phyloP scores from a whole-genome alignment of 2,888 invertebrate genomes.

The Phortica okadai region DNA sequence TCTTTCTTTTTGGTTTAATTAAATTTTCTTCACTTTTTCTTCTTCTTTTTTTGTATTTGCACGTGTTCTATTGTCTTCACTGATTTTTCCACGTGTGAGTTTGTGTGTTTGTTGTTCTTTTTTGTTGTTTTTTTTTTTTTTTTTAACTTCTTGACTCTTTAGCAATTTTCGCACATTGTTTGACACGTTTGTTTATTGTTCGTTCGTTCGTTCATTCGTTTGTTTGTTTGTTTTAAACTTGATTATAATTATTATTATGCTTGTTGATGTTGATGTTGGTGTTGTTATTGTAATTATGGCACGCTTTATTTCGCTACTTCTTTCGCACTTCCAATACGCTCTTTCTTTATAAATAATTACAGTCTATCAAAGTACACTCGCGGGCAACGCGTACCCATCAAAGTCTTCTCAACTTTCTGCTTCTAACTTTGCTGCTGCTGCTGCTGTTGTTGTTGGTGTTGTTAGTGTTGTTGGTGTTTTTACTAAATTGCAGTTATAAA shows the following conservation, averaged over 20 bases:
- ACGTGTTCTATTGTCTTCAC: slow-evolving; percentile 15
- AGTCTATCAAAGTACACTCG: slow-evolving; percentile 40
- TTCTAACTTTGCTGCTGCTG: slow-evolving; percentile 17
- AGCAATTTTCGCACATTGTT: slow-evolving; percentile 60
- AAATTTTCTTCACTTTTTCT: slow-evolving; percentile 28
- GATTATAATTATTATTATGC: slow-evolving; percentile 6
- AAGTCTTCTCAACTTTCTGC: neutral
- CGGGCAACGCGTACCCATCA: slow-evolving; percentile 23
- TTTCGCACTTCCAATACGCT: slow-evolving; percentile 11
- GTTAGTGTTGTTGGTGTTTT: slow-evolving; percentile 36
- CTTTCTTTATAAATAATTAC: slow-evolving; percentile 47
- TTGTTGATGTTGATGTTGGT: slow-evolving; percentile 26
- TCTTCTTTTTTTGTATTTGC: slow-evolving; percentile 19
- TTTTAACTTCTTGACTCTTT: slow-evolving; percentile 14
- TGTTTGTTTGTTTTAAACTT: slow-evolving; percentile 36
- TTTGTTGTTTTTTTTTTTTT: neutral
- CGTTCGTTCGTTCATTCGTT: slow-evolving; percentile 39
- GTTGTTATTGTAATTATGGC: slow-evolving; percentile 56
- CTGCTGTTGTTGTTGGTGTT: slow-evolving; percentile 29
- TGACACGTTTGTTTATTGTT: slow-evolving; percentile 50
- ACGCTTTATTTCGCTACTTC: slow-evolving; percentile 48
- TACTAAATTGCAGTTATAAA: slow-evolving; percentile 28
- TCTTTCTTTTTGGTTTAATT: slow-evolving; percentile 26
- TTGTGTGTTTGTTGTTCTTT: neutral
- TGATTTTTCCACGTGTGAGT: neutral